These are phyloP conservation scores for Bubo scandiacus DNA, from an alignment of 2,113 vertebrate species.

Conservation along the genomic window DNA sequence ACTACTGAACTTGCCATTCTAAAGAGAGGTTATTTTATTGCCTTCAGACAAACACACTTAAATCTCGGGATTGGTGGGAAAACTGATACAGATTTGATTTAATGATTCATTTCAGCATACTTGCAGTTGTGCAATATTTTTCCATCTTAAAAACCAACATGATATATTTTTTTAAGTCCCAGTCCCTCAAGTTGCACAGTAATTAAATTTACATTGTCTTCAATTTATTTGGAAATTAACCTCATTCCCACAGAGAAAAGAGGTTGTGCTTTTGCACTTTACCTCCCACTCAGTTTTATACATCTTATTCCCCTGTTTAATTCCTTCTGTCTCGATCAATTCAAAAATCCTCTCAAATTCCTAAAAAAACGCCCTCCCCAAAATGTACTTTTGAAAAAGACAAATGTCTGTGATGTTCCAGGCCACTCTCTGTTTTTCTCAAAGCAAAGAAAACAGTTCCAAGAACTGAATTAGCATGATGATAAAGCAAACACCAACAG, in stretches of 20 bases:
- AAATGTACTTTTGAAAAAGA: not conserved
- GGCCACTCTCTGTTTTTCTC: not conserved
- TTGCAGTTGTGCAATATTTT: conserved; percentile 25
- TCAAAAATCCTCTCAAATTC: not conserved
- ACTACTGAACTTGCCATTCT: not conserved
- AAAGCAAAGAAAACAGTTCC: not conserved
- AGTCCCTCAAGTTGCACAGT: not conserved
- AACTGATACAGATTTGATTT: not conserved
- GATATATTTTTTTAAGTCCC: not conserved
- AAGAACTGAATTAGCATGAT: not conserved
- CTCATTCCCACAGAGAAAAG: conserved; percentile 33
- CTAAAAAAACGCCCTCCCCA: not conserved
- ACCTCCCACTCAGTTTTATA: conserved; percentile 36
- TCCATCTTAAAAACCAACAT: conserved; percentile 30
- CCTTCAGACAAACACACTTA: not conserved
- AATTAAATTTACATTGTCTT: conserved; percentile 61
- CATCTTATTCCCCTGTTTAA: not conserved
- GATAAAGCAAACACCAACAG: not conserved
- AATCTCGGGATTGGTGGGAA: not conserved
- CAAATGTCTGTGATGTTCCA: not conserved
- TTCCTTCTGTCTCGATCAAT: not conserved
- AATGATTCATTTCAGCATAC: not conserved
- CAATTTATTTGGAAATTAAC: conserved; percentile 53
- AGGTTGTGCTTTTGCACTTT: not conserved
- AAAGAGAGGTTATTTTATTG: not conserved